These are phyloP conservation scores for Botia almorhae DNA, from an alignment of 2,797 vertebrate species.

Conservation along the genomic window DNA sequence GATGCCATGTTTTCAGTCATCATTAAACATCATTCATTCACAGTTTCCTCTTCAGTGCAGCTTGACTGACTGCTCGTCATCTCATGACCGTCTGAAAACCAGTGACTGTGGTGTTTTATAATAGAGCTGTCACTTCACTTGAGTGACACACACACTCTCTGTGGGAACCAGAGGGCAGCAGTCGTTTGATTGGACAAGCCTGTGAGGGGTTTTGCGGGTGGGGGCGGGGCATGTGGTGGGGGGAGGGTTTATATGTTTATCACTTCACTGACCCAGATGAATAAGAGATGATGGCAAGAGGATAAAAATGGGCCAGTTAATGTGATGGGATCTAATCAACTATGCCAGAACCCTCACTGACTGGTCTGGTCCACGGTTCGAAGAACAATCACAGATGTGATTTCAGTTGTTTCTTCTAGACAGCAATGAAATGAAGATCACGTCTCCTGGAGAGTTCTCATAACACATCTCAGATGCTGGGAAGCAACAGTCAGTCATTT, in stretches of 20 bases:
- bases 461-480: too few species aligned
- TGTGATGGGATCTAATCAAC: conserved; percentile 40
- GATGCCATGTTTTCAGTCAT: not conserved
- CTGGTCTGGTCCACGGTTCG: not conserved
- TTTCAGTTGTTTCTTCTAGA: not conserved
- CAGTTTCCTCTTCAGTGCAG: conserved; percentile 12
- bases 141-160: conserved; percentile 70
- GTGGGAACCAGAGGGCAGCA: conserved; percentile 68
- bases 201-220: not conserved
- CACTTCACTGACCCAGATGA: conserved; percentile 73
- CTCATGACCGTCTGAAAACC: conserved; percentile 27
- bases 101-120: conserved; percentile 42
- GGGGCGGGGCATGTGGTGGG: conserved; percentile 59
- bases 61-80: conserved; percentile 28
- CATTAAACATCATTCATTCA: too few species aligned
- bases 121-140: conserved; percentile 68
- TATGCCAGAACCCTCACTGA: not conserved
- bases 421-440: not conserved
- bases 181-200: conserved; percentile 6
- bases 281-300: conserved; percentile 75
- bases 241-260: conserved; percentile 75
- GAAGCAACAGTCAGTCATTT: too few species aligned
- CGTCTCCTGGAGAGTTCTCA: not conserved
- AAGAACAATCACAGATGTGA: not conserved
- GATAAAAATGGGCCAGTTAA: not conserved